phyloP scores from a whole-genome alignment of 2,888 invertebrate species.

The Dynastes tityus region DNA sequence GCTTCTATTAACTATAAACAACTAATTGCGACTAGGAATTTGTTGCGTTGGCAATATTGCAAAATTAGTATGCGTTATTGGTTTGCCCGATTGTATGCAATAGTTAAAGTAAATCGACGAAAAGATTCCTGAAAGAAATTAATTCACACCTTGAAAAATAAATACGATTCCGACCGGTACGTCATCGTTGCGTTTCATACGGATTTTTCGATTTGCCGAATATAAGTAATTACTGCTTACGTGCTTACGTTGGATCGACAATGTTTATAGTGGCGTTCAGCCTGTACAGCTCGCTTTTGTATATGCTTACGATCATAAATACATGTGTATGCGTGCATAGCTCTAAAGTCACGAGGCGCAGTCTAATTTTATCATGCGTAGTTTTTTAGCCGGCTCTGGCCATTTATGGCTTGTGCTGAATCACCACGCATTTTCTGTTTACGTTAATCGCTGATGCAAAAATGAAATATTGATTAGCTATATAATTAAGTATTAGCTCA shows the following conservation, averaged over 20 bases:
- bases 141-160: neutral
- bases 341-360: constrained; percentile 43
- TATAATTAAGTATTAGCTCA: neutral
- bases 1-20: constrained; percentile 10
- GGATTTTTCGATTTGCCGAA: constrained; percentile 1
- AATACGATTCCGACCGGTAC: neutral
- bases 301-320: no score
- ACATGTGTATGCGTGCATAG: constrained; percentile 10
- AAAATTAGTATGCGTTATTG: constrained; percentile 1
- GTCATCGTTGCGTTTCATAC: neutral
- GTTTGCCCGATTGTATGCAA: neutral
- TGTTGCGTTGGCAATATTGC: constrained; percentile 11
- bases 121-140: neutral
- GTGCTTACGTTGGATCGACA: neutral
- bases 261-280: neutral
- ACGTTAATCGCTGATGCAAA: constrained; percentile 24
- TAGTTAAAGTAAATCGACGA: no score
- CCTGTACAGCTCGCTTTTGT: neutral
- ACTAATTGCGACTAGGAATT: neutral
- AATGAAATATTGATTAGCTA: neutral
- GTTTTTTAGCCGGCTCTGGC: constrained; percentile 39
- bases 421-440: constrained; percentile 35
- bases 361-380: constrained; percentile 41
- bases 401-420: constrained; percentile 43
- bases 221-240: constrained; percentile 32